phyloP scores from a whole-genome alignment of 2,797 vertebrate genomes.

The Siniperca undulata region DNA sequence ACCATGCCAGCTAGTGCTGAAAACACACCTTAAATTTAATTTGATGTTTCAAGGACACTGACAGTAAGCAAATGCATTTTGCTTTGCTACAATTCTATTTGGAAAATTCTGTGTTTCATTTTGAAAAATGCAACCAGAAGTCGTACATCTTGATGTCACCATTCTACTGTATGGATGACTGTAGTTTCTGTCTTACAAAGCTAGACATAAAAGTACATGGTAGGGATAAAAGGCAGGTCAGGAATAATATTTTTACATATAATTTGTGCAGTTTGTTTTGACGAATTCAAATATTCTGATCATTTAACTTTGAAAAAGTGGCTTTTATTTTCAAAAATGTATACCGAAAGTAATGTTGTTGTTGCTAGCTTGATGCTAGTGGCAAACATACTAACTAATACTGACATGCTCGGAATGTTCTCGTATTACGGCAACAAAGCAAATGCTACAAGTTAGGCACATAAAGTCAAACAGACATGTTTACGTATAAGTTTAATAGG shows the following conservation, averaged over 20 bases:
- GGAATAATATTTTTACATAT: not conserved
- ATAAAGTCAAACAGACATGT: too few species aligned
- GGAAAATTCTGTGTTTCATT: conserved; percentile 10
- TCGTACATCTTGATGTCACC: not conserved
- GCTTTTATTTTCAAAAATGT: conserved; percentile 21
- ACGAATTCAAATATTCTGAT: rapidly evolving
- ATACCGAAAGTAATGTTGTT: conserved; percentile 5
- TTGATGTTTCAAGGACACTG: not conserved
- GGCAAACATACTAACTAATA: not conserved
- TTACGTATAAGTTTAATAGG: rapidly evolving
- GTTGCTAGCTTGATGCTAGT: not conserved
- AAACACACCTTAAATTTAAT: not conserved
- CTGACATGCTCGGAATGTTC: not conserved
- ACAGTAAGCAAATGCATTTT: not conserved
- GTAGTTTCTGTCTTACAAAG: not conserved
- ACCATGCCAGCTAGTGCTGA: not conserved
- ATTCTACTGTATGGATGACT: not conserved
- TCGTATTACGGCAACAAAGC: rapidly evolving
- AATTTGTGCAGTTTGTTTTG: not conserved
- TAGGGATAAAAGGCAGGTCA: too few species aligned
- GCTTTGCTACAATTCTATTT: not conserved
- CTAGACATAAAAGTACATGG: not conserved
- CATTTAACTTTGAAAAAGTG: not conserved
- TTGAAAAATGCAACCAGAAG: conserved; percentile 4
- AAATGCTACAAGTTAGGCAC: rapidly evolving